Percentiles rank a stretch among this genome's conserved stretches.
Evolutionary conservation across 2,113 vertebrate species (phyloP).

Genomic region (Festucalex cinctus): DNA sequence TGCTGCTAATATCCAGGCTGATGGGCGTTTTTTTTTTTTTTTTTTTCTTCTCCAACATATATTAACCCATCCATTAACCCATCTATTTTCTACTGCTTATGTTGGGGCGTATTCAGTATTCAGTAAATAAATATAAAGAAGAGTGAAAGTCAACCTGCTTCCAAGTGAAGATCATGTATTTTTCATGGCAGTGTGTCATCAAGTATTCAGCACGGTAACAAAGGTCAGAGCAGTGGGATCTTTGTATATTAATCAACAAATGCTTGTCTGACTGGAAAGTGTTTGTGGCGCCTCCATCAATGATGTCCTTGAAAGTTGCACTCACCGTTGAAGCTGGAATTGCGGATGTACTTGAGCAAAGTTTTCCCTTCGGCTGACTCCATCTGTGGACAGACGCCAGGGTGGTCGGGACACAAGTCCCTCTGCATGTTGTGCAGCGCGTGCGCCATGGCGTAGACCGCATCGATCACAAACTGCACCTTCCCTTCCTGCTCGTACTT

Average conservation of each 20-base stretch:
- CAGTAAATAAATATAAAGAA: background rate
- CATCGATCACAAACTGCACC: conserved; percentile 74
- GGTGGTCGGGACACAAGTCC: conserved; percentile 67
- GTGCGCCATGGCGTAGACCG: conserved; percentile 71
- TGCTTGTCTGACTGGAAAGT: background rate
- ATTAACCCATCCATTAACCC: background rate
- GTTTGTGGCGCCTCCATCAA: background rate
- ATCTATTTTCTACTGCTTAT: background rate
- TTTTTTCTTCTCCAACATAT: background rate
- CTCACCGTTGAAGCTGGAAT: conserved; percentile 71
- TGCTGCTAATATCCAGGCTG: background rate
- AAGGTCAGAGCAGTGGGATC: background rate
- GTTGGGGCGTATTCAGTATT: background rate
- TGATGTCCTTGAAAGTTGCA: background rate
- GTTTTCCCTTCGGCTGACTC: conserved; percentile 67
- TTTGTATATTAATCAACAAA: background rate
- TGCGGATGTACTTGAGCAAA: conserved; percentile 70
- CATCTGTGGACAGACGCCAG: conserved; percentile 67
- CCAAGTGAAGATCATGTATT: background rate
- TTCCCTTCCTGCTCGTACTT: conserved; percentile 73
- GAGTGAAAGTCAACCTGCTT: background rate
- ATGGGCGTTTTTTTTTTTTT: background rate
- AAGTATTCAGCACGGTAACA: background rate
- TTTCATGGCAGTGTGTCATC: background rate
- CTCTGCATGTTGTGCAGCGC: conserved; percentile 71